Base-by-base conservation (phyloP, 2,113 vertebrate genomes). In the Notarius lentiginosus region DNA sequence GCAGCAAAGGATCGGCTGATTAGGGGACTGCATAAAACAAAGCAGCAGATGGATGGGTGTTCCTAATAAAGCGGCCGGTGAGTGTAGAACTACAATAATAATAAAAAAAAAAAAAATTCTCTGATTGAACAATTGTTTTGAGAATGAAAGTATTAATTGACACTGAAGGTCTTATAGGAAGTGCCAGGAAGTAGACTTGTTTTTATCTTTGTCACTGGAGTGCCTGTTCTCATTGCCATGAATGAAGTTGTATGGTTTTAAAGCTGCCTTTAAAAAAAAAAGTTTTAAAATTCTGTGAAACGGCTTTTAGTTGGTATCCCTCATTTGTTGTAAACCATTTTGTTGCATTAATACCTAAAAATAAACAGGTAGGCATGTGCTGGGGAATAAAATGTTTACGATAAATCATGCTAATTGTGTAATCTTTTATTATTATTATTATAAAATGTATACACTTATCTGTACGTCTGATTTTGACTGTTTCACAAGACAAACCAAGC, bases 161-260 rank as follows among this genome's bases (percentile, higher is more conserved):
- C 77, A n/a, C 65, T 61, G 85, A 68, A 86, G 85, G 22, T 79
- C 61, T n/a, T 41, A 8, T 5, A 49, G 47, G 30, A 80, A 56
- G 75, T 68, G 84, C 60, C 84, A 55, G 56, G n/a, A 73, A 82
- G 41, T 51, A 73, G 70, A 61, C 58, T 47, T 41, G 14, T 68
- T 83, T 63, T 56, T 47, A 24, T 68, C 8, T 79, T 79, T 47
- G 22, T 83, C 58, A 61, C 70, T 76, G 72, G 70, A 83, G 86
- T 75, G 70, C 70, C 56, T 77, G 72, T 82, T 63, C 47, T 77
- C 70, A 53, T 87, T 53, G 58, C 49, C 58, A 83, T 77, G 58
- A 75, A 73, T 41, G 53, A 73, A 84, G 83, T 58, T 24, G 1
- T 34, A 27, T 1, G 10, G 41, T 27, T 70, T 20, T 82, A 70